A percentile compares a stretch with the other conserved stretches of the same genome.
phyloP scores from a whole-genome alignment of 2,797 vertebrate species.

The Echeneis naucrates region DNA sequence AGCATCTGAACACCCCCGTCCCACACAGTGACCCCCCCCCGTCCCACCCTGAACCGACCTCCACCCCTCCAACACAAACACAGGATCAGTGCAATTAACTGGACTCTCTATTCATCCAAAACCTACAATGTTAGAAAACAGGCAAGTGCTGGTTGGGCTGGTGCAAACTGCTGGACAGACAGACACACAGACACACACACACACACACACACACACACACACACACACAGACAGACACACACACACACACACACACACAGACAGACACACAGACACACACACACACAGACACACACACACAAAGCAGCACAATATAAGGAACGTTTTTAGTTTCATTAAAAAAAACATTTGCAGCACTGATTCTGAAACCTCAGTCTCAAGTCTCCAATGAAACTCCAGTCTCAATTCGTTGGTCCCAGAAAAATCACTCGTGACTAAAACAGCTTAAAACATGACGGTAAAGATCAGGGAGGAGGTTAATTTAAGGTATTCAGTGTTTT shows the following conservation, averaged over 20 bases:
- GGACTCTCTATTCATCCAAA: conserved; percentile 26
- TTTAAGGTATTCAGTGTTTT: conserved; percentile 43
- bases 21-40: conserved; percentile 1
- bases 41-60: neutral
- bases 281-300: neutral
- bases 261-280: too few relatives aligned
- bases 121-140: conserved; percentile 43
- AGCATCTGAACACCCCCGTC: conserved; percentile 19
- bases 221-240: conserved; percentile 2
- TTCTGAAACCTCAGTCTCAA: conserved; percentile 18
- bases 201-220: conserved; percentile 3
- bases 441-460: conserved; percentile 36
- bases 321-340: conserved; percentile 48
- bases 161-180: conserved; percentile 58
- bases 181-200: conserved; percentile 5
- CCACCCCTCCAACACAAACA: conserved; percentile 20
- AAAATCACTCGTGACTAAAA: conserved; percentile 50
- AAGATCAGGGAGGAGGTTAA: neutral
- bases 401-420: conserved; percentile 57
- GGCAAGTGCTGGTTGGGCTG: conserved; percentile 66
- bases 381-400: conserved; percentile 27
- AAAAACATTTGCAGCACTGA: conserved; percentile 42
- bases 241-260: too few relatives aligned
- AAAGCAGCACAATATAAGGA: conserved; percentile 31
- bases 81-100: conserved; percentile 74